Evolutionary conservation across 1,140 invertebrate species (phyloP), one percentile per base, ranked within the genome.

Genomic region (Magallana angulata): DNA sequence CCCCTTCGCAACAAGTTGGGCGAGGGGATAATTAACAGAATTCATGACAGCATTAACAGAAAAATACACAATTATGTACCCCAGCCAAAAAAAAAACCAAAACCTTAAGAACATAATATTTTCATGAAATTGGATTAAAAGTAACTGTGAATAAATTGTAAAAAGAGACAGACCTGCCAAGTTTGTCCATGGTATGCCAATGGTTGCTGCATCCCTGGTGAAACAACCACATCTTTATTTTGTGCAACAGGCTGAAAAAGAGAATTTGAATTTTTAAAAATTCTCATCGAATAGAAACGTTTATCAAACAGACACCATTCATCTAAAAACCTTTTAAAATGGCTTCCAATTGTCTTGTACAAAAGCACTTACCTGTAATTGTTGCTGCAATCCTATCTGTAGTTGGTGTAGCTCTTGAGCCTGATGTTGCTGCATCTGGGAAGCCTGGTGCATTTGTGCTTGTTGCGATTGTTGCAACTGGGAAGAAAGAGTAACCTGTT

Each of bases 341-440:
- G 5, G 36, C 5, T 48, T 48, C 36, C 36, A 48, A 5, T 48
- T 48, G 36, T 48, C 36, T 48, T 48, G 36, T 48, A 48, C 36
- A 48, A 48, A 48, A 48, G 36, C 36, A 48, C 0, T 48, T 48
- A 48, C 36, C 36, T 48, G 36, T 48, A 48, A 48, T 5, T 48
- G 36, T 48, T 48, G 48, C 57, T 85, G 88, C 86, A 82, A 62
- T 89, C 88, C 59, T 87, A 76, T 85, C 14, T 86, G 82, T 58
- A 87, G 60, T 71, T 89, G 91, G 6, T 86, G 83, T 64, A 90
- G 89, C 12, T 85, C 68, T 62, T 85, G 83, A 16, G 86, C 80
- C n/a, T 85, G 87, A 36, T 90, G 86, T 58, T 89, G 82, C 58
- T 85, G 82, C 18, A 64, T 57, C 57, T 82, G 71, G 76, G 83